Percentiles rank a stretch among this genome's conserved stretches.
Evolutionary conservation across 2,888 invertebrate species (phyloP).

Genomic region (Cheiracanthium punctorium): DNA sequence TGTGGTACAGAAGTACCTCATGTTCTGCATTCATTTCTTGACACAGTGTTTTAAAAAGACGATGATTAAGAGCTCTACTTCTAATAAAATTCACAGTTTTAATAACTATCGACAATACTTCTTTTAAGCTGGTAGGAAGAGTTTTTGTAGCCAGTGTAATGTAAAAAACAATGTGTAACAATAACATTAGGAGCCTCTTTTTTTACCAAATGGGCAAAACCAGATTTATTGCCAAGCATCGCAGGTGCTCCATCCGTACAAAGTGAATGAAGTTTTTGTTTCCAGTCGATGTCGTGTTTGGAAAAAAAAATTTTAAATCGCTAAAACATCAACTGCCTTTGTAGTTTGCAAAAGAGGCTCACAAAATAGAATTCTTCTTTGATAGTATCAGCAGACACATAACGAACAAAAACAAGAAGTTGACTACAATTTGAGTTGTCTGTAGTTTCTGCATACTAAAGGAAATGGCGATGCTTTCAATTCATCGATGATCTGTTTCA

Average conservation of each 20-base stretch:
- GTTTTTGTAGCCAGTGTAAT: constrained; percentile 45
- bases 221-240: too few relatives aligned
- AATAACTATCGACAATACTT: constrained; percentile 47
- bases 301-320: constrained; percentile 2
- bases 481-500: constrained; percentile 55
- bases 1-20: constrained; percentile 52
- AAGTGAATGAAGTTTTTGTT: too few relatives aligned
- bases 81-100: constrained; percentile 52
- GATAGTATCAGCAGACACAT: too few relatives aligned
- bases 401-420: too few relatives aligned
- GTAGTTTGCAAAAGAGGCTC: constrained; percentile 19
- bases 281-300: too few relatives aligned
- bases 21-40: constrained; percentile 50
- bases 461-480: constrained; percentile 40
- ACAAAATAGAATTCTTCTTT: too few relatives aligned
- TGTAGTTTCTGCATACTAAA: too few relatives aligned
- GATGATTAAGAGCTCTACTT: constrained; percentile 57
- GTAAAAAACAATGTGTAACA: too few relatives aligned
- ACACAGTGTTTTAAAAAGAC: constrained; percentile 53
- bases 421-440: too few relatives aligned
- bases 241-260: too few relatives aligned
- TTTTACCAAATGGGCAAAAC: too few relatives aligned
- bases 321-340: constrained; percentile 24
- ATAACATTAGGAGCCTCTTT: too few relatives aligned
- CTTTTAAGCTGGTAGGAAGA: constrained; percentile 50